These are phyloP conservation scores for Rhinoraja longicauda DNA, from an alignment of 2,797 vertebrate genomes.

Conservation along the genomic window DNA sequence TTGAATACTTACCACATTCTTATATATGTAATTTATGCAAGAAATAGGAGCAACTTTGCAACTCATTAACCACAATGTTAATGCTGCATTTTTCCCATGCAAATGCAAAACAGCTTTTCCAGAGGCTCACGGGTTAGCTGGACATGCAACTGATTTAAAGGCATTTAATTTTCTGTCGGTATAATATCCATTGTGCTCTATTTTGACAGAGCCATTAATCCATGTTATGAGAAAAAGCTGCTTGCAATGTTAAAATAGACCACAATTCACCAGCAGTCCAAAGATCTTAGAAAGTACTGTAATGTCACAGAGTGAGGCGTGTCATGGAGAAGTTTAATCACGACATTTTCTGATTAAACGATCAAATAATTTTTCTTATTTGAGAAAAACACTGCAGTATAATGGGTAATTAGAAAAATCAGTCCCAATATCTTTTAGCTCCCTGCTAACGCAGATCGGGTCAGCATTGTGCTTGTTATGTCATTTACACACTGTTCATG, in stretches of 20 bases:
- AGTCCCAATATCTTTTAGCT: background rate
- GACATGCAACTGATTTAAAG: background rate
- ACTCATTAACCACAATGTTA: background rate
- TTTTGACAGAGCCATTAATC: conserved; percentile 3
- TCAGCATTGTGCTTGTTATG: background rate
- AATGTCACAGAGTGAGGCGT: too few species aligned
- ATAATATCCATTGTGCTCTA: background rate
- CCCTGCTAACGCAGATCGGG: background rate
- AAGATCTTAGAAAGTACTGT: background rate
- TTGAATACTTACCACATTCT: too few species aligned
- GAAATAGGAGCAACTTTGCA: background rate
- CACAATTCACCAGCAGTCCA: background rate
- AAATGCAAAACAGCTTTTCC: background rate
- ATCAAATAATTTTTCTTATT: background rate
- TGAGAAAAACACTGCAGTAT: background rate
- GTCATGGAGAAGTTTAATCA: background rate
- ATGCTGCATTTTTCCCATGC: background rate
- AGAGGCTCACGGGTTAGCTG: background rate
- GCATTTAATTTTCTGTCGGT: background rate
- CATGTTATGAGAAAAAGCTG: background rate
- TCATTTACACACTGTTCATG: background rate
- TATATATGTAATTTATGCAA: background rate
- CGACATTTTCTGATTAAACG: background rate
- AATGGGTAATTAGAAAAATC: background rate
- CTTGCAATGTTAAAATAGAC: background rate